Evolutionary conservation across 2,888 invertebrate species (phyloP), one percentile per base, ranked within the genome.

Genomic region (Liposcelis brunnea): DNA sequence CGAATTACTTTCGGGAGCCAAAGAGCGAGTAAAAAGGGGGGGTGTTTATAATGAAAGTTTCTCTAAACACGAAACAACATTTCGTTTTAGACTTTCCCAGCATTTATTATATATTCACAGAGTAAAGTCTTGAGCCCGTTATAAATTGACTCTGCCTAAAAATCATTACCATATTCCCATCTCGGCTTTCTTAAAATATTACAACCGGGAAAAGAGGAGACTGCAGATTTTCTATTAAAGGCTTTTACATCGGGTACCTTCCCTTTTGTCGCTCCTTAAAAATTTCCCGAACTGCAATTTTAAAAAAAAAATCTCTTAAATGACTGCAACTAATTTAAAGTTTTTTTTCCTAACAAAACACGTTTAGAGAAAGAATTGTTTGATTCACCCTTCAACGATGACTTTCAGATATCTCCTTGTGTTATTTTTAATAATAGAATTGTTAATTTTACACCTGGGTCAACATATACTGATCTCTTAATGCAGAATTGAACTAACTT

Each of bases 381-480:
- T 16, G 35, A 40, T 40, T 19, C 40, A 40, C 19, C 40, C 16
- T 40, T 21, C 19, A 19, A 12, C 40, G 19, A 40, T 40, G 40
- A 40, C 40, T 40, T 40, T 16, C 21, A 19, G 40, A 15, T 40
- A 40, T 40, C 19, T 19, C 40, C 40, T 40, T 18, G 19, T 40
- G 40, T 40, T 40, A 40, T 40, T 40, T 40, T 40, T 18, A 40
- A 40, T 40, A 40, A 40, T 18, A 40, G 40, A 40, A 40, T 40
- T 40, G 40, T 40, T 40, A 40, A 40, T 40, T 40, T 21, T 40
- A 40, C 40, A 40, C 40, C 40, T 40, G 40, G 40, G 40, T 40
- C 40, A 40, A 40, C 40, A 40, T 16, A 40, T 40, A 40, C 12
- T 18, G 12, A 14, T 14, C n/a, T 14, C 19, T 40, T 6, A 14